Percentiles rank a stretch among this genome's conserved stretches.
phyloP scores from a whole-genome alignment of 2,113 vertebrate genomes.

The Chaetops frenatus region DNA sequence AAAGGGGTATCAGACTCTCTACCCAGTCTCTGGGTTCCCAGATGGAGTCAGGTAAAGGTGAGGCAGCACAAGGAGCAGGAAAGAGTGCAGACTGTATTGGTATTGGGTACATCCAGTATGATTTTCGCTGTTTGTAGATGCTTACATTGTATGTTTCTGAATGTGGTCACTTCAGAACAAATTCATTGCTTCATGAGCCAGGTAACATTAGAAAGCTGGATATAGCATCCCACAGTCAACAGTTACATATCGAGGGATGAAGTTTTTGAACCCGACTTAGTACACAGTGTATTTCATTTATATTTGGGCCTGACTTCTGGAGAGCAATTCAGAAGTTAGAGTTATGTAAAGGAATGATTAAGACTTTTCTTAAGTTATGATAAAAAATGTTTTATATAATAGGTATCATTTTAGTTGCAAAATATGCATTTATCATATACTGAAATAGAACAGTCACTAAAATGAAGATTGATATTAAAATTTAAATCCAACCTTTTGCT shows the following conservation, averaged over 20 bases:
- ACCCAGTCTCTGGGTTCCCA: not conserved
- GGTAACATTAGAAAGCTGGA: not conserved
- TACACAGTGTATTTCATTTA: not conserved
- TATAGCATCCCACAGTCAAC: not conserved
- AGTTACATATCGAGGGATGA: not conserved
- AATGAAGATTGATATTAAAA: not conserved
- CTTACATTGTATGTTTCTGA: not conserved
- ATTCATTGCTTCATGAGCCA: not conserved
- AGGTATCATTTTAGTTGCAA: not conserved
- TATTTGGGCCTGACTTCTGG: not conserved
- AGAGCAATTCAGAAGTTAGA: not conserved
- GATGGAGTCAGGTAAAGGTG: not conserved
- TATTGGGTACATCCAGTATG: too few species aligned
- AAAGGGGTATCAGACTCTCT: not conserved
- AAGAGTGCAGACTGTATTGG: too few species aligned
- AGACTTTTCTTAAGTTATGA: not conserved
- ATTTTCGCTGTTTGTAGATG: not conserved
- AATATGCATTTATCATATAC: not conserved
- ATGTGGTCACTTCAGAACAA: not conserved
- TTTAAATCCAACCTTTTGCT: not conserved
- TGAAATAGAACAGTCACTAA: not conserved
- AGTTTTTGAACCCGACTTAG: not conserved
- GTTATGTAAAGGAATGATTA: not conserved
- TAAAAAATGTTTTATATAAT: not conserved
- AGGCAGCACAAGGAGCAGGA: not conserved